Percentiles rank a stretch among this genome's conserved stretches.
Evolutionary conservation across 2,888 invertebrate genomes (phyloP).

Genomic region (Luperina nickerlii): DNA sequence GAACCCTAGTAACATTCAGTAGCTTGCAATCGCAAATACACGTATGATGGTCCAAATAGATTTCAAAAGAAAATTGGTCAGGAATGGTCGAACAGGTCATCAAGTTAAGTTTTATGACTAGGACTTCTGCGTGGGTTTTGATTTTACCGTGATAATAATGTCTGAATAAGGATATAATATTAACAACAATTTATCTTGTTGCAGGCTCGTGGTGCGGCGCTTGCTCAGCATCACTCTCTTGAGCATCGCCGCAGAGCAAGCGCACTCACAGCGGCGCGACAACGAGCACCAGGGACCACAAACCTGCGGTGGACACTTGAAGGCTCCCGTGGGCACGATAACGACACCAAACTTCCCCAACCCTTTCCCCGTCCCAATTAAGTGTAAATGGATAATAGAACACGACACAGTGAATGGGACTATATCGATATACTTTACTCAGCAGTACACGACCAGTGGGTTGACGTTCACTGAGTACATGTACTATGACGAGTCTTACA

Average conservation of each 20-base stretch:
- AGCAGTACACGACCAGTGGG: conserved; percentile 95
- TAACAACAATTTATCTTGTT: conserved; percentile 58
- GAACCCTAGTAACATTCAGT: conserved; percentile 6
- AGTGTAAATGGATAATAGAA: conserved; percentile 96
- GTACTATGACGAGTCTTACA: conserved; percentile 93
- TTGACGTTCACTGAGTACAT: conserved; percentile 94
- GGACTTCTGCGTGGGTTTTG: not conserved
- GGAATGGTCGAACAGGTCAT: not conserved
- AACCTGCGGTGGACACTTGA: conserved; percentile 92
- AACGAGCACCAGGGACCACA: conserved; percentile 74
- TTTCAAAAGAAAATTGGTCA: not conserved
- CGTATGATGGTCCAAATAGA: not conserved
- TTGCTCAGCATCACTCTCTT: conserved; percentile 68
- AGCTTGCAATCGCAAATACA: not conserved
- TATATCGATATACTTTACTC: conserved; percentile 96
- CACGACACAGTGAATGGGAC: conserved; percentile 94
- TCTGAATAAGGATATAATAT: not conserved
- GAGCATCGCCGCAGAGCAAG: not conserved
- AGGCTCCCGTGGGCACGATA: conserved; percentile 92
- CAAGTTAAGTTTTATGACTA: not conserved
- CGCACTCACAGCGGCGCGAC: not conserved
- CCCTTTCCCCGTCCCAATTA: conserved; percentile 95
- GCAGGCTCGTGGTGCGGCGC: conserved; percentile 81
- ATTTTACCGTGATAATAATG: not conserved
- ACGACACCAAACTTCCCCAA: conserved; percentile 96